Percentiles rank a stretch among this genome's conserved stretches.
Conservation (phyloP, 2,113 vertebrate genomes). For the Catharus fuscescens region DNA sequence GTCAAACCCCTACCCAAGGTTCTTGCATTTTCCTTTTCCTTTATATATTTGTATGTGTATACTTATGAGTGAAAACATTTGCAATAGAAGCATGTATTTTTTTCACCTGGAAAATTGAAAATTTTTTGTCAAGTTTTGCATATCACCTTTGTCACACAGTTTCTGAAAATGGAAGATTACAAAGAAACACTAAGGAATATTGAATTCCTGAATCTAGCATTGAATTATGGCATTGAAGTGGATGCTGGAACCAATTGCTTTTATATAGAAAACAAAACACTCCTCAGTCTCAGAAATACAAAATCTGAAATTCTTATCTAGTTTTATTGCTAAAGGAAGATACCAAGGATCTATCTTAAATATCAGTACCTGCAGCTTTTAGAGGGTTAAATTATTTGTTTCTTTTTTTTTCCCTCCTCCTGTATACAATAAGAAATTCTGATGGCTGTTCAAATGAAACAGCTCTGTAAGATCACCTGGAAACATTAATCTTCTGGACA, state of each 20-base stretch:
- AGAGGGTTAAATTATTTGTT: neutral
- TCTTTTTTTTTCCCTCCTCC: rapidly evolving
- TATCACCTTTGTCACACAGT: neutral
- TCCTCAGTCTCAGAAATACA: neutral
- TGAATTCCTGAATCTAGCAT: neutral
- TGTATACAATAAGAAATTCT: neutral
- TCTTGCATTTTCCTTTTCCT: neutral
- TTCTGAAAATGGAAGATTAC: neutral
- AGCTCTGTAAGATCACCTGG: neutral
- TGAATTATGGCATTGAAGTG: neutral
- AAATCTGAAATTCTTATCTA: neutral
- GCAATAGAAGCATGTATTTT: neutral
- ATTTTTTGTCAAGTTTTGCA: neutral
- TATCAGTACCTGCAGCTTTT: neutral
- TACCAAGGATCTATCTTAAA: neutral
- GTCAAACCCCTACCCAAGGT: neutral
- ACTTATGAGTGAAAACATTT: neutral
- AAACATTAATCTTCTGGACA: constrained; percentile 44
- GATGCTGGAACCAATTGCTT: neutral
- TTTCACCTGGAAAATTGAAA: neutral
- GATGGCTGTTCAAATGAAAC: neutral
- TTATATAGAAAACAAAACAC: neutral
- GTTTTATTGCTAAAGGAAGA: neutral
- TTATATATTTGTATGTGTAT: neutral
- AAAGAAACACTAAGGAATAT: neutral